phyloP scores from a whole-genome alignment of 37 sponge, comb jelly and placozoan species.

The Dysidea cf. avara region DNA sequence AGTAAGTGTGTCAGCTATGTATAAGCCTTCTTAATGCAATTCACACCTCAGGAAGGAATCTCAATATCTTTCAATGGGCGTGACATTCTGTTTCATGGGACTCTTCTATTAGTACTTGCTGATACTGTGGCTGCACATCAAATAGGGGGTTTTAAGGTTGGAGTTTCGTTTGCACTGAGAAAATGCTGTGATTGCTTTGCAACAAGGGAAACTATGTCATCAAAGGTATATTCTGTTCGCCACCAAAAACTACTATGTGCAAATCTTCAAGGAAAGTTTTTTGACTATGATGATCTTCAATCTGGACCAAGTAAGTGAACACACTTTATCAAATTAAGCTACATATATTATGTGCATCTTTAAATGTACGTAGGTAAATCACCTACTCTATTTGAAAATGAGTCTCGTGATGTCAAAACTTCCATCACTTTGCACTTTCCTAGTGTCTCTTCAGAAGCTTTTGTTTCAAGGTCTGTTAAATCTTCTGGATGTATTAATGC shows the following conservation, averaged over 20 bases:
- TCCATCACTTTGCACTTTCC: no score
- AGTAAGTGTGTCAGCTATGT: neutral
- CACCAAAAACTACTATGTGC: constrained; percentile 23
- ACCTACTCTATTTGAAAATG: no score
- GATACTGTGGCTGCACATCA: constrained; percentile 8
- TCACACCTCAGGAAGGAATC: neutral
- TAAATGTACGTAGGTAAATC: no score
- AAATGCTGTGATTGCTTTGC: constrained; percentile 1
- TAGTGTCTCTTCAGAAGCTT: no score
- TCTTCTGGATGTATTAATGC: no score
- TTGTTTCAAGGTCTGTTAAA: no score
- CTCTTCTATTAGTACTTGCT: neutral
- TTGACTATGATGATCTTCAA: constrained; percentile 15
- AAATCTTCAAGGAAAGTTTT: constrained; percentile 27
- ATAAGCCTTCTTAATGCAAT: neutral
- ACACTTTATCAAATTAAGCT: no score
- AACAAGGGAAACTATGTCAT: neutral
- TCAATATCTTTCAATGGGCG: neutral
- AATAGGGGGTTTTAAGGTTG: constrained; percentile 10
- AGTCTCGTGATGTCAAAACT: no score
- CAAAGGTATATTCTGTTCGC: neutral
- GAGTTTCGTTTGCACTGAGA: neutral
- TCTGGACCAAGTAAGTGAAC: constrained; percentile 29
- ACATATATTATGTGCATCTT: no score
- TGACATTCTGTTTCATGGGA: neutral